phyloP scores from a whole-genome alignment of 2,797 vertebrate species.

The Yasuhikotakia modesta region DNA sequence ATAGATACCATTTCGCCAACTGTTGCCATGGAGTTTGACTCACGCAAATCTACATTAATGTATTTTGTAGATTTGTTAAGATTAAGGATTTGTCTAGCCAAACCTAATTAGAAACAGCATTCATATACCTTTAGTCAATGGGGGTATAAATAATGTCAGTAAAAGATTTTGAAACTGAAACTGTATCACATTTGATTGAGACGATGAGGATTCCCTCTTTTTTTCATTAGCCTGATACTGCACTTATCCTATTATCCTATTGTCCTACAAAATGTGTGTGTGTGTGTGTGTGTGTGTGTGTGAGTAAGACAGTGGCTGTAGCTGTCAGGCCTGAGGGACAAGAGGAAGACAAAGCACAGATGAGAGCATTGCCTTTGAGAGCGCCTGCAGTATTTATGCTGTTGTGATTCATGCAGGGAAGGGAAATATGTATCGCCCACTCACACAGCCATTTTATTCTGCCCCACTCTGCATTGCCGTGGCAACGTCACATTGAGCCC shows the following conservation, averaged over 20 bases:
- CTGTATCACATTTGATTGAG: too few relatives aligned
- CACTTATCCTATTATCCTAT: too few relatives aligned
- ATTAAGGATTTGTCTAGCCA: too few relatives aligned
- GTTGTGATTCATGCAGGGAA: constrained; percentile 47
- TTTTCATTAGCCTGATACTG: background rate
- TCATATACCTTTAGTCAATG: too few relatives aligned
- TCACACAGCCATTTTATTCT: constrained; percentile 14
- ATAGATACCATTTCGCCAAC: too few relatives aligned
- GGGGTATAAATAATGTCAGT: too few relatives aligned
- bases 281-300: constrained; percentile 17
- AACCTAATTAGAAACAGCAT: too few relatives aligned
- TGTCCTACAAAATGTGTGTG: background rate
- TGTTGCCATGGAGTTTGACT: too few relatives aligned
- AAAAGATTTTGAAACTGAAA: too few relatives aligned
- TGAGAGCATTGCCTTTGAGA: constrained; percentile 44
- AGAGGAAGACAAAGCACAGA: constrained; percentile 30
- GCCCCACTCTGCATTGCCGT: constrained; percentile 32
- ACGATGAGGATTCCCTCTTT: background rate
- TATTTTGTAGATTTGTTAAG: too few relatives aligned
- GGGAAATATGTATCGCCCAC: constrained; percentile 43
- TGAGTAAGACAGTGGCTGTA: background rate
- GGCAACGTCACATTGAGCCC: constrained; percentile 34
- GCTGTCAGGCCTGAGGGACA: constrained; percentile 20
- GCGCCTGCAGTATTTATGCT: constrained; percentile 46
- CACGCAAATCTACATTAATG: too few relatives aligned